Evolutionary conservation across 2,113 vertebrate genomes (phyloP).

Genomic region (Podarcis muralis): DNA sequence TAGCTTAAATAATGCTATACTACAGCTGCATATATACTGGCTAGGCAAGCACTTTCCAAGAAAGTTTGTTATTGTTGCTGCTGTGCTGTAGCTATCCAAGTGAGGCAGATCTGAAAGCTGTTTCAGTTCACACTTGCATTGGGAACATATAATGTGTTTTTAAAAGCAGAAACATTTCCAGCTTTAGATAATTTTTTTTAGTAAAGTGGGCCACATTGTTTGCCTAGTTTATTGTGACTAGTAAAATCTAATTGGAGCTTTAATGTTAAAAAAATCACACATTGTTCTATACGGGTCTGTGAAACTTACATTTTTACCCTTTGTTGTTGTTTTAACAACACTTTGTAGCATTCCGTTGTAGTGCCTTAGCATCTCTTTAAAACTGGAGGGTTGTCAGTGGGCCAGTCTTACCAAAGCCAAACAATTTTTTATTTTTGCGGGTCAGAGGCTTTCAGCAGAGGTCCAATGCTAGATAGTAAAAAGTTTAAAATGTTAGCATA

Average conservation of each 20-base stretch:
- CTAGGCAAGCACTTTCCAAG: constrained; percentile 25
- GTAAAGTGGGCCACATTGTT: background rate
- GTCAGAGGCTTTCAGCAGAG: background rate
- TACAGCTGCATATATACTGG: background rate
- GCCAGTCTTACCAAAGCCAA: background rate
- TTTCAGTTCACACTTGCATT: background rate
- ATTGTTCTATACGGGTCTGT: background rate
- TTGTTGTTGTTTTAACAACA: background rate
- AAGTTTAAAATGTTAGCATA: background rate
- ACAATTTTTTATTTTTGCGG: background rate
- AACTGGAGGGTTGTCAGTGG: background rate
- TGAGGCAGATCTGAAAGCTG: constrained; percentile 6
- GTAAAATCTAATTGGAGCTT: background rate
- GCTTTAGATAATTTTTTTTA: constrained; percentile 31
- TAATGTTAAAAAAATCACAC: background rate
- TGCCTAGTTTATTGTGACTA: background rate
- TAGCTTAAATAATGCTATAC: constrained; percentile 16
- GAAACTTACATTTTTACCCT: background rate
- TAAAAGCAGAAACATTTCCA: constrained; percentile 39
- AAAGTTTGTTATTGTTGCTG: background rate
- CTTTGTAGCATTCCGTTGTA: background rate
- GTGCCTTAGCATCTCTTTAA: background rate
- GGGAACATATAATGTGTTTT: background rate
- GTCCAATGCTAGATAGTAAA: background rate
- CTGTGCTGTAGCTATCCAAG: constrained; percentile 9